These are phyloP conservation scores for Tachysurus fulvidraco DNA, from an alignment of 2,113 vertebrate genomes.

Conservation along the genomic window DNA sequence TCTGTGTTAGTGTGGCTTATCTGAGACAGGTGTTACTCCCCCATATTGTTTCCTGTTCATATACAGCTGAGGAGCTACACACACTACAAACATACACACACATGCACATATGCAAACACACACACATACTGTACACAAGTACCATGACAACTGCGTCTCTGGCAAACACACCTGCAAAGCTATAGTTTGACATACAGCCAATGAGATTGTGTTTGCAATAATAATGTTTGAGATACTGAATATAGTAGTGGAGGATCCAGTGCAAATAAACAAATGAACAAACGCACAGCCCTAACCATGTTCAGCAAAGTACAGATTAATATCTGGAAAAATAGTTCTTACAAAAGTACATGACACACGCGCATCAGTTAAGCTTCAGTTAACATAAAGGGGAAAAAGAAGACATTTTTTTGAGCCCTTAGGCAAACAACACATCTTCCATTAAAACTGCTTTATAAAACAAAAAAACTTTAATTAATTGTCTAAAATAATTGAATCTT, in stretches of 20 bases:
- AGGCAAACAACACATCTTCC: not conserved
- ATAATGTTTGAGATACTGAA: not conserved
- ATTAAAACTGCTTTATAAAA: not conserved
- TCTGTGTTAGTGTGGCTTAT: conserved; percentile 45
- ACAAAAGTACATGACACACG: not conserved
- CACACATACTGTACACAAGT: conserved; percentile 10
- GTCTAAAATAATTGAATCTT: conserved; percentile 9
- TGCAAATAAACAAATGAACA: conserved; percentile 11
- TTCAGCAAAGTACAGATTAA: not conserved
- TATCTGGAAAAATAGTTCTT: not conserved
- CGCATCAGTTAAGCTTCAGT: not conserved
- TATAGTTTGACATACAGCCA: conserved; percentile 8
- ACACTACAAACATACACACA: conserved; percentile 34
- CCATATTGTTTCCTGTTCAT: conserved; percentile 73
- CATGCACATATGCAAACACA: conserved; percentile 5
- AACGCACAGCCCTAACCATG: not conserved
- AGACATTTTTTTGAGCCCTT: not conserved
- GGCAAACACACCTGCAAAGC: conserved; percentile 54
- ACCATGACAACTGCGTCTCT: conserved; percentile 49
- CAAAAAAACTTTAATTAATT: not conserved
- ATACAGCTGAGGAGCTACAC: conserved; percentile 48
- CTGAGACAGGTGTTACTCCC: conserved; percentile 70
- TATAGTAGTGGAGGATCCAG: not conserved
- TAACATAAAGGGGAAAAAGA: not conserved
- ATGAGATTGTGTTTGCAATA: conserved; percentile 1